Conservation (phyloP, 1,140 invertebrate genomes). For the Micrasema longulum region DNA sequence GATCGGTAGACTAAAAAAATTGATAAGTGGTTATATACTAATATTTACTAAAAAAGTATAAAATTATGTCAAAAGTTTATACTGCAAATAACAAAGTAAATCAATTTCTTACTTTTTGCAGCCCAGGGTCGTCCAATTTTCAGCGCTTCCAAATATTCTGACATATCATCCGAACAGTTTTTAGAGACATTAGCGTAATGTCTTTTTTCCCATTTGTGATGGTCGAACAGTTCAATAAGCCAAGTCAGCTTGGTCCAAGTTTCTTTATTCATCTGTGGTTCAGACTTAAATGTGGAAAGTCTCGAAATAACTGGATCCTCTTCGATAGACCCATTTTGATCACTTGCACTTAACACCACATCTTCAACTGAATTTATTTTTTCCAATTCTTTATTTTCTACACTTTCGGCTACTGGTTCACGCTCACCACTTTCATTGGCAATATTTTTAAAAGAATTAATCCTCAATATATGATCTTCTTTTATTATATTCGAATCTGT, state of each 20-base stretch:
- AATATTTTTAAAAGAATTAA: too few species aligned
- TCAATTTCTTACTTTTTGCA: slow-evolving; percentile 73
- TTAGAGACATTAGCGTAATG: slow-evolving; percentile 63
- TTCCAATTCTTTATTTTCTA: too few species aligned
- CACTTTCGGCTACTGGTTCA: too few species aligned
- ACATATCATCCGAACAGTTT: slow-evolving; percentile 70
- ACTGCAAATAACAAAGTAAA: not conserved
- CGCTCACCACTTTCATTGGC: too few species aligned
- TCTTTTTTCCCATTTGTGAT: slow-evolving; percentile 71
- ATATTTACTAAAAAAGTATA: too few species aligned
- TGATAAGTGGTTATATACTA: too few species aligned
- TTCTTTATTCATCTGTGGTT: not conserved
- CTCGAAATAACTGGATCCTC: slow-evolving; percentile 32
- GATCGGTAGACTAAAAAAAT: too few species aligned
- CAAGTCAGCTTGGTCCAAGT: slow-evolving; percentile 69
- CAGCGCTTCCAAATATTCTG: slow-evolving; percentile 69
- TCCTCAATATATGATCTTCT: too few species aligned
- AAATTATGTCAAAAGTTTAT: too few species aligned
- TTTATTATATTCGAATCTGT: too few species aligned
- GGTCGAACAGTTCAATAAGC: slow-evolving; percentile 74
- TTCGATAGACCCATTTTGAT: slow-evolving; percentile 32
- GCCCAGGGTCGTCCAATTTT: slow-evolving; percentile 75
- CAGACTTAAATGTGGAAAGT: not conserved
- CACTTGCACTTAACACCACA: too few species aligned
- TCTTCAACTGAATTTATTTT: too few species aligned